These are phyloP conservation scores for Picus viridis DNA, from an alignment of 2,797 vertebrate genomes.

Conservation along the genomic window DNA sequence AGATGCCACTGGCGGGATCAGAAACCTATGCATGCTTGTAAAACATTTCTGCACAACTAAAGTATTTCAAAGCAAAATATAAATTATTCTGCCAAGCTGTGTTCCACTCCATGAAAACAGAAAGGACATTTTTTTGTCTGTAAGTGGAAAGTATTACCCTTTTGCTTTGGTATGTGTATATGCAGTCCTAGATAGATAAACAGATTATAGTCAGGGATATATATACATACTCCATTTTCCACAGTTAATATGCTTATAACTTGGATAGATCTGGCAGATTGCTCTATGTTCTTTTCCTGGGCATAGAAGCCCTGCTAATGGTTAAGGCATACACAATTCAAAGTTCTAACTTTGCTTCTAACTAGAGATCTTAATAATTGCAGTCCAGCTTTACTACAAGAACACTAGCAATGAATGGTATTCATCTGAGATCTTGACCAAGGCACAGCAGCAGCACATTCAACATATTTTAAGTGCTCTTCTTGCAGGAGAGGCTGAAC, in stretches of 20 bases:
- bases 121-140: background rate
- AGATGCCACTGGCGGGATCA: background rate
- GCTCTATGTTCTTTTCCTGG: background rate
- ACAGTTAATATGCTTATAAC: background rate
- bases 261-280: background rate
- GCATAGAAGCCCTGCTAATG: background rate
- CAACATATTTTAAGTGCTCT: background rate
- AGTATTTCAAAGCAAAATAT: slow-evolving; percentile 10
- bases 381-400: background rate
- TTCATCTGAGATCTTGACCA: background rate
- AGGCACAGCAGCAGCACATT: background rate
- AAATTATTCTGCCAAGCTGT: slow-evolving; percentile 2
- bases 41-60: background rate
- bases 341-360: slow-evolving; percentile 12
- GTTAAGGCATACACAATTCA: background rate
- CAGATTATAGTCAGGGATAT: background rate
- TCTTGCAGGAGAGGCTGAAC: background rate
- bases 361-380: slow-evolving; percentile 6
- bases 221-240: background rate
- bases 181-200: background rate
- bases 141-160: slow-evolving; percentile 49
- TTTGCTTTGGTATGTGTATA: slow-evolving; percentile 24
- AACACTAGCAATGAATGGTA: background rate
- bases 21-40: background rate
- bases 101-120: background rate